Base-by-base conservation (phyloP, 2,888 invertebrate species). In the Alsophila aescularia region DNA sequence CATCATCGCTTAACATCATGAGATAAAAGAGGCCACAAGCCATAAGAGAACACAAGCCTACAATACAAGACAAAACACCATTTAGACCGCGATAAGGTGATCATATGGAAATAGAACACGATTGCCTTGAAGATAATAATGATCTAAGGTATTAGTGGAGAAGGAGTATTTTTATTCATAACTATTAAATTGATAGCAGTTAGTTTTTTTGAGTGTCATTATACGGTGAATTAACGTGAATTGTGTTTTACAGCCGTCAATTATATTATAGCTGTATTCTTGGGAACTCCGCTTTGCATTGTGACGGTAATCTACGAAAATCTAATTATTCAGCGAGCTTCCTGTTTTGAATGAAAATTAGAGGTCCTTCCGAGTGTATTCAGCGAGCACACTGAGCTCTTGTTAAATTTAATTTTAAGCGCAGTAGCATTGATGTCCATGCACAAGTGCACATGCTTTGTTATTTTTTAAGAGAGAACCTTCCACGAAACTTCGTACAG, bases 401-500 rank as follows among this genome's bases (percentile, higher is more conserved):
- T 35, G 29, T 24, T 9, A 4, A 10, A 39, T 48, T 43, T 42
- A 52, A 36, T 45, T 27, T 27, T 42, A 49, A 40, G 16, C 34
- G 10, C 12, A 44, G 43, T 42, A 32, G 10, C 32, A 44, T 48
- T 29, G 34, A 8, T 49, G 45, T 21, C 47, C 40, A 45, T 48
- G 40, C n/a, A n/a, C n/a, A n/a, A n/a, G 29, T 51, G 41, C 42
- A 51, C 32, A 35, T 51, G 45, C 53, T 49, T 58, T 64, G 62
- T 60, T 52, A 45, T 59, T 60, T 54, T 60, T 57, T 40, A 32
- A 31, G 34, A 40, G 41, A 14, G 49, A 41, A 42, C 52, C 55
- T 61, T 62, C 64, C 55, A 48, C 47, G 60, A 62, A 62, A 47
- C n/a, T n/a, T n/a, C 36, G 39, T 51, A 56, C 54, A 50, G 58